Evolutionary conservation across 92 coral and sea anemone genomes (phyloP), one percentile per base, ranked within the genome.

Genomic region (Parazoanthus swiftii): DNA sequence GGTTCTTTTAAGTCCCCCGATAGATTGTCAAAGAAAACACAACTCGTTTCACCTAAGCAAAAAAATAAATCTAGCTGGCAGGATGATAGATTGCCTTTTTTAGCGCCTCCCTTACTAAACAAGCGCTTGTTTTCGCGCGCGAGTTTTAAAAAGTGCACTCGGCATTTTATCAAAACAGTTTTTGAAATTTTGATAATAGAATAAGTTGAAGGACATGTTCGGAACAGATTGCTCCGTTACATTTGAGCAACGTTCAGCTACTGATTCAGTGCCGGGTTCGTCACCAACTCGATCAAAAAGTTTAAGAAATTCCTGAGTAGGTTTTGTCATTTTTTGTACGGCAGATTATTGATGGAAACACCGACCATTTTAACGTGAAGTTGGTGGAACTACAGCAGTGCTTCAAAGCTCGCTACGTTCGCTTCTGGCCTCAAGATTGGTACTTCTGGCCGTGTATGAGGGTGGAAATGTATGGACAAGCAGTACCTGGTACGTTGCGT

Each of bases 381-480:
- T 82, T 88, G 7, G 90, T 85, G 37, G 93, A 91, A 35, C 68
- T 95, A 23, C 92, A 95, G 46, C 89, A 91, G 71, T 81, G 74
- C 51, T 76, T 95, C 7, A 89, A 89, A 71, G 91, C 93, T 21
- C 91, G 98, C 21, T 95, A 82, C 43, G 70, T 95, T 74, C 92
- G 93, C 56, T 88, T 95, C 46, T 91, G 94, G 66, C 98, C 98
- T 3, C 92, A 90, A 5, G 98, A 95, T 25, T 95, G 98, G 98
- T 90, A 95, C 78, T 91, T 92, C 80, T 95, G 96, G 98, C 98
- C 98, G 13, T 93, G 98, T 38, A 2, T 95, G 92, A 86, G 98
- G 76, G 91, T 93, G 9, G 98, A 95, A 65, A 20, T 95, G 85
- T 95, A 95, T 76, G 98, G 98, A 38, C 89, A 90, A 8, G 81